Evolutionary conservation across 2,113 vertebrate species (phyloP), one percentile per base, ranked within the genome.

Genomic region (Zootoca vivipara): DNA sequence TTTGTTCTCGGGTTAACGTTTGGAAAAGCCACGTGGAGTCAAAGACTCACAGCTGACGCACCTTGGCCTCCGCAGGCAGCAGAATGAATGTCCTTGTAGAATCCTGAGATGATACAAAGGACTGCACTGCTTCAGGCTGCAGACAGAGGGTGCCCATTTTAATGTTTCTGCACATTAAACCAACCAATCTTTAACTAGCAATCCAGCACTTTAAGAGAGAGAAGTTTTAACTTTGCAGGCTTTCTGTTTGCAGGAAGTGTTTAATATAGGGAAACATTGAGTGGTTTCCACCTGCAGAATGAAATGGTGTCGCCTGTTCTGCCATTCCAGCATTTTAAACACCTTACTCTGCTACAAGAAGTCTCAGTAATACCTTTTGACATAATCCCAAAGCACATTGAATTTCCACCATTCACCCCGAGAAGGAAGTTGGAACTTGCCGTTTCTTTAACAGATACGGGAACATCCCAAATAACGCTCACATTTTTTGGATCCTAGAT

Each of bases 1-100:
- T 99, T 91, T 95, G 89, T 87, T n/a, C 85, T 30, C 86, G 0
- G 2, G 28, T 69, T 87, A 70, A 58, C 0, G 26, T 85, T 28
- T 83, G 64, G 62, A 77, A 38, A 1, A 26, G 7, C 7, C 28
- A 4, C 18, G 12, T 42, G 24, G 65, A 22, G 5, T 35, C 20
- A 2, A 20, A 30, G 30, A 22, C 24, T 65, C 33, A 30, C n/a
- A 10, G 28, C 69, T 33, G 12, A 72, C n/a, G 30, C 33, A 72
- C 3, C n/a, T 15, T 72, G 28, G 28, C n/a, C n/a, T 79, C 28
- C 30, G 18, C n/a, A 28, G 6, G 13, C 30, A 18, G 28, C 52
- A 80, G 13, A 56, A 33, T 56, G 16, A 80, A 80, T 35, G 20
- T 73, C 3, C 18, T 42, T 22, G 8, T 24, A 3, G 7, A 82